Evolutionary conservation across 2,797 vertebrate species (phyloP).

Genomic region (Erethizon dorsatum): DNA sequence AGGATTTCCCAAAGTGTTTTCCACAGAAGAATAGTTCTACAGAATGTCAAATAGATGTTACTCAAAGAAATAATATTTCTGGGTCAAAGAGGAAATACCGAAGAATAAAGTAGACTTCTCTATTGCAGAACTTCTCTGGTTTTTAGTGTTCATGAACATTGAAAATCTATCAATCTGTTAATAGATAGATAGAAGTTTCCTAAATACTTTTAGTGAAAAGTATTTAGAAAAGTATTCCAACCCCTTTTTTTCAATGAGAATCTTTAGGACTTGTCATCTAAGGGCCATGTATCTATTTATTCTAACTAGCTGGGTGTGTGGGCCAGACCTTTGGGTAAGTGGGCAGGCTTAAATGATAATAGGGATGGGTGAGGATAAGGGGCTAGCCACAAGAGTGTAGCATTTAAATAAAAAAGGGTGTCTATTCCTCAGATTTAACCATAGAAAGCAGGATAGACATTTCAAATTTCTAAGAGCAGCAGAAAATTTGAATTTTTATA

Average conservation of each 20-base stretch:
- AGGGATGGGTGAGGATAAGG: background rate
- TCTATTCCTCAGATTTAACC: background rate
- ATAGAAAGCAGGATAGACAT: background rate
- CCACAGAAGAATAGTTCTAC: background rate
- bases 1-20: slow-evolving; percentile 35
- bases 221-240: background rate
- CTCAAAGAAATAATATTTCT: slow-evolving; percentile 34
- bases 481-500: background rate
- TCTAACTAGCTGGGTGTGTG: background rate
- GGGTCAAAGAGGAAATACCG: background rate
- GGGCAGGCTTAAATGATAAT: background rate
- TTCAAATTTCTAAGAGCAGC: slow-evolving; percentile 14
- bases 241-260: background rate
- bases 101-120: background rate
- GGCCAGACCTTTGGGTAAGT: background rate
- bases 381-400: background rate
- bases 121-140: background rate
- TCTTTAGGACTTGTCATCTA: background rate
- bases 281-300: background rate
- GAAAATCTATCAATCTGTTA: background rate
- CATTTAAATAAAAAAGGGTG: background rate
- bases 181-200: background rate
- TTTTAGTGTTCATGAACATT: background rate
- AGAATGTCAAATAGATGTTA: slow-evolving; percentile 20
- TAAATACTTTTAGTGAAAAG: background rate